Evolutionary conservation across 1,140 invertebrate species (phyloP), one percentile per base, ranked within the genome.

Genomic region (Cyrtorhinus lividipennis): DNA sequence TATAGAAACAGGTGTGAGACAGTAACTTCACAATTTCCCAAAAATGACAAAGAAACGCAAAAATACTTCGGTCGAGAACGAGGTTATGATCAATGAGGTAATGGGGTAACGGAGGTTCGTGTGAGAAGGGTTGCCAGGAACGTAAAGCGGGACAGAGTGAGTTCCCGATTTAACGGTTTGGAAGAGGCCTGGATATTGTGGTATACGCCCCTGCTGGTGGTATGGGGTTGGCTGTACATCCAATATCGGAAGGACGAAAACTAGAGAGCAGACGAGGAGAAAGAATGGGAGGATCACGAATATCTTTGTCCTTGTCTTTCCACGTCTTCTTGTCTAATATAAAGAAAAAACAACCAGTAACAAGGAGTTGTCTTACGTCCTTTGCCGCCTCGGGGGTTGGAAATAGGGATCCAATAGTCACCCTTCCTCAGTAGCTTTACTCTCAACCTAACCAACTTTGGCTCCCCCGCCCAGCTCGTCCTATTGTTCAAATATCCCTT

Each of bases 361-460:
- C 48, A 53, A 53, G 48, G 48, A 53, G 48, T 53, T 53, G 48
- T 22, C 48, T 53, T 53, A 53, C 48, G 48, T 20, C 48, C 20
- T 53, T 53, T 53, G 48, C 48, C 48, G 48, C 48, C 20, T 22
- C 8, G 20, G 20, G 48, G 48, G 48, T 53, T 53, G 12, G 48
- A 53, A 53, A 53, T 53, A 53, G 48, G 48, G 48, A 53, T 53
- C 48, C 48, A 53, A 53, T 53, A 53, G 48, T 53, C 48, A 53
- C 48, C 48, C 30, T 38, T 38, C 15, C 5, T 38, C 15, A 5
- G 30, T 5, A 15, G 30, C 30, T 38, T 15, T 15, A 15, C 5
- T 15, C 30, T 15, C 30, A 38, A 5, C 30, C 30, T 38, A 15
- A 38, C 5, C 30, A 38, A 38, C 5, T 38, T 15, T 38, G 30